phyloP scores from a whole-genome alignment of 2,888 invertebrate genomes.

The Scaptomyza caliginosa region DNA sequence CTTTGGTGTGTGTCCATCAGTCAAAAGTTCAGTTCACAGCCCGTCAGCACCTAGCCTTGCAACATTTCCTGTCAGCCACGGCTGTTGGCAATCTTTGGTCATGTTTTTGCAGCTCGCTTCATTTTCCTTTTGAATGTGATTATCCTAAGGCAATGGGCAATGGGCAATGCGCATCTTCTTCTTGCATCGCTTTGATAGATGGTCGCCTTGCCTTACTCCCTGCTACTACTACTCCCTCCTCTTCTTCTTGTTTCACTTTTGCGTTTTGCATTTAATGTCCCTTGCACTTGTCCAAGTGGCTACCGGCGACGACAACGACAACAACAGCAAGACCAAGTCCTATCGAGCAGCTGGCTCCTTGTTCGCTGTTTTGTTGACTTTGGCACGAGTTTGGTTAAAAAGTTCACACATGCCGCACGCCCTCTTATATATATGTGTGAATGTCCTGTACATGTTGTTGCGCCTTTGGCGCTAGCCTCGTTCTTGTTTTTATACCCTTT shows the following conservation, averaged over 20 bases:
- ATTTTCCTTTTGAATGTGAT: slow-evolving; percentile 77
- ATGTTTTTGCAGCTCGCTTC: slow-evolving; percentile 76
- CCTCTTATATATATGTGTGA: slow-evolving; percentile 16
- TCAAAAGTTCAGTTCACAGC: slow-evolving; percentile 72
- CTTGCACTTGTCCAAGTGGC: slow-evolving; percentile 61
- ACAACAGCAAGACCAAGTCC: slow-evolving; percentile 3
- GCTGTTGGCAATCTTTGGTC: slow-evolving; percentile 53
- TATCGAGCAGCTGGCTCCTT: slow-evolving; percentile 50
- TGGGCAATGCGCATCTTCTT: slow-evolving; percentile 45
- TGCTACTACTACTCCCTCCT: background rate
- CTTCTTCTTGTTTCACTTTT: slow-evolving; percentile 33
- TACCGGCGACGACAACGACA: slow-evolving; percentile 8
- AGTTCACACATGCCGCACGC: slow-evolving; percentile 75
- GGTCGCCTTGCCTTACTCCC: slow-evolving; percentile 33
- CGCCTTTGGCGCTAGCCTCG: slow-evolving; percentile 64
- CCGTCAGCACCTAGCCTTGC: slow-evolving; percentile 44
- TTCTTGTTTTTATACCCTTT: slow-evolving; percentile 55
- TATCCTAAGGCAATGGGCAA: slow-evolving; percentile 73
- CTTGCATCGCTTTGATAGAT: slow-evolving; percentile 72
- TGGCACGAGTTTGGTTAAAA: slow-evolving; percentile 77
- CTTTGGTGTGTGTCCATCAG: slow-evolving; percentile 59
- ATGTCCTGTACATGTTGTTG: slow-evolving; percentile 66
- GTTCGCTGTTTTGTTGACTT: slow-evolving; percentile 76
- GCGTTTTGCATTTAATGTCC: slow-evolving; percentile 74
- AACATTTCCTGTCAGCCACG: slow-evolving; percentile 65